Evolutionary conservation across 2,888 invertebrate species (phyloP).

Genomic region (Hyppa rectilinea): DNA sequence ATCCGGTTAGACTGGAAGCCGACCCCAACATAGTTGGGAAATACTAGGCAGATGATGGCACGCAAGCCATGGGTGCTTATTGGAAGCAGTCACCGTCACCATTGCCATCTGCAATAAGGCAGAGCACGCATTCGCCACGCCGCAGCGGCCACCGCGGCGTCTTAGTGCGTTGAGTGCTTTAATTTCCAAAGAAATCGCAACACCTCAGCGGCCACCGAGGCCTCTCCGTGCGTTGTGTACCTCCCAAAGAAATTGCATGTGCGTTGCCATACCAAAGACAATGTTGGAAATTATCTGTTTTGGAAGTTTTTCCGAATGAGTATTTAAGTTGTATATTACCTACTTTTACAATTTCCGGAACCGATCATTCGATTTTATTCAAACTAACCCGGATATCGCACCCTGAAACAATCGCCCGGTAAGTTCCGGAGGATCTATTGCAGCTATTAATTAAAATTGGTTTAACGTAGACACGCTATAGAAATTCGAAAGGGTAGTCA

Average conservation of each 20-base stretch:
- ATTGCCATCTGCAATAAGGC: neutral
- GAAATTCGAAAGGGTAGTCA: too few species aligned
- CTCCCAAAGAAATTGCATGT: neutral
- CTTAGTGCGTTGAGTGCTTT: too few species aligned
- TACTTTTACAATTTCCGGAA: neutral
- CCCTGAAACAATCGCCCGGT: neutral
- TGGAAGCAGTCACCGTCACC: neutral
- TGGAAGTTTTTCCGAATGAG: neutral
- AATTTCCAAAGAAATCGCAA: neutral
- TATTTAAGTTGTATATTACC: neutral
- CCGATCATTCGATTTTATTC: neutral
- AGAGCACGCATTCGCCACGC: neutral
- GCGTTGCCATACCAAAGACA: too few species aligned
- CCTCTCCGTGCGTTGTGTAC: too few species aligned
- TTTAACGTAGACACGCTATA: conserved; percentile 8
- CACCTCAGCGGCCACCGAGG: neutral
- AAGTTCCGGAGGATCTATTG: conserved; percentile 23
- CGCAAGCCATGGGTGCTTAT: neutral
- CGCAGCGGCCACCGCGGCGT: neutral
- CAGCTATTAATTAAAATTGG: conserved; percentile 23
- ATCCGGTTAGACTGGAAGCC: too few species aligned
- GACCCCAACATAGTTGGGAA: too few species aligned
- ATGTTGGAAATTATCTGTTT: neutral
- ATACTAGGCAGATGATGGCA: too few species aligned
- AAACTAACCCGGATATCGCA: conserved; percentile 22